A percentile compares a stretch with the other conserved stretches of the same genome.
Evolutionary conservation across 2,888 invertebrate species (phyloP).

Genomic region (Eurois occulta): DNA sequence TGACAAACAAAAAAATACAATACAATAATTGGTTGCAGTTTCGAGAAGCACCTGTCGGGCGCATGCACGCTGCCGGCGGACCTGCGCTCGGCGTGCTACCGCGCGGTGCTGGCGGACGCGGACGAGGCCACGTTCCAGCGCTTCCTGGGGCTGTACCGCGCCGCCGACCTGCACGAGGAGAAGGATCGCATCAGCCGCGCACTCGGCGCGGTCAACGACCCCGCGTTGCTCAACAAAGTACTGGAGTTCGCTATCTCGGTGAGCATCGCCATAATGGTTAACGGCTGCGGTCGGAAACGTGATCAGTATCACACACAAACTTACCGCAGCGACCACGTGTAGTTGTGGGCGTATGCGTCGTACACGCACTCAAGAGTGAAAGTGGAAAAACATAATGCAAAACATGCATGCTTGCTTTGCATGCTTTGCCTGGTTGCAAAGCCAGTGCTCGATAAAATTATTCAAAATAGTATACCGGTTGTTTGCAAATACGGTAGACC

Average conservation of each 20-base stretch:
- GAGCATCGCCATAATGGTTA: conserved; percentile 70
- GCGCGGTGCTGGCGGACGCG: conserved; percentile 93
- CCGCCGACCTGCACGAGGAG: conserved; percentile 97
- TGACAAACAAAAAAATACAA: no score
- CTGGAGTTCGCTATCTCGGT: conserved; percentile 96
- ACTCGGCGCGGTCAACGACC: conserved; percentile 94
- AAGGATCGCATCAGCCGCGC: conserved; percentile 97
- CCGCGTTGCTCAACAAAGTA: conserved; percentile 93
- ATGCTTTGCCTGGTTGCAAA: not conserved
- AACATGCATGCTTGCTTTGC: no score
- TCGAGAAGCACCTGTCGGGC: conserved; percentile 92
- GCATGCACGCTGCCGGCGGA: conserved; percentile 94
- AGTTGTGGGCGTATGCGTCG: not conserved
- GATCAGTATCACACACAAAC: not conserved
- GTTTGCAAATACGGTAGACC: not conserved
- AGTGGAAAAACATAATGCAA: conserved; percentile 15
- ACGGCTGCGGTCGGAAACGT: not conserved
- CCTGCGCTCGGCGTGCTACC: conserved; percentile 96
- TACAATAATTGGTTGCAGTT: conserved; percentile 78
- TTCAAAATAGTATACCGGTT: conserved; percentile 6
- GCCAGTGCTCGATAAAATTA: not conserved
- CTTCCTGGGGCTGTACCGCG: conserved; percentile 95
- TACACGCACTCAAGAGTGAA: conserved; percentile 14
- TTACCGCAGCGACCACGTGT: conserved; percentile 1
- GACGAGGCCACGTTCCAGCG: conserved; percentile 93